Percentiles rank a stretch among this genome's conserved stretches.
These are phyloP conservation scores for Cistogaster globosa DNA, from an alignment of 2,888 invertebrate genomes.

Conservation along the genomic window DNA sequence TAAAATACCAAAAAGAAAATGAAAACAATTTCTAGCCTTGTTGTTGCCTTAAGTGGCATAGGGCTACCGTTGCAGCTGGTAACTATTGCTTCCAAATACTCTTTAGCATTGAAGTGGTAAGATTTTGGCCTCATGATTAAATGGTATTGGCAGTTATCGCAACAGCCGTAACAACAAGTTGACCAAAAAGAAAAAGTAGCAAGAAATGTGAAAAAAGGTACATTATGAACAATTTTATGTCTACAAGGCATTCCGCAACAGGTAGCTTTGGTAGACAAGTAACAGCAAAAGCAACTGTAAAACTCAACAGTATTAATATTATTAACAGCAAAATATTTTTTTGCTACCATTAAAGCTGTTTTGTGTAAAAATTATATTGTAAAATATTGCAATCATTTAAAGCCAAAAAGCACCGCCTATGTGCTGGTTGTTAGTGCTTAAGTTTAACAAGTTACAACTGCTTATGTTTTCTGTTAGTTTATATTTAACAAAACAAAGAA, in stretches of 20 bases:
- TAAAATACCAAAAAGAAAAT: slow-evolving; percentile 35
- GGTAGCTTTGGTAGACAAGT: slow-evolving; percentile 71
- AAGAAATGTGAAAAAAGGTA: slow-evolving; percentile 48
- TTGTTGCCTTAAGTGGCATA: slow-evolving; percentile 49
- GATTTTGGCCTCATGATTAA: slow-evolving; percentile 12
- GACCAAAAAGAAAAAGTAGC: slow-evolving; percentile 48
- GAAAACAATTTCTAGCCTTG: slow-evolving; percentile 51
- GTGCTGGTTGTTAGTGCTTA: slow-evolving; percentile 37
- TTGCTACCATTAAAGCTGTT: slow-evolving; percentile 54
- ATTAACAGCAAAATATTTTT: slow-evolving; percentile 32
- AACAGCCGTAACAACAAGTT: slow-evolving; percentile 44
- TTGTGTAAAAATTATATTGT: slow-evolving; percentile 25
- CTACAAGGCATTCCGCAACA: slow-evolving; percentile 74
- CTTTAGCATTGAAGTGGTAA: slow-evolving; percentile 44
- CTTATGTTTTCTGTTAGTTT: slow-evolving; percentile 25
- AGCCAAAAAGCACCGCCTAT: slow-evolving; percentile 51
- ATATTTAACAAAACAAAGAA: slow-evolving; percentile 72
- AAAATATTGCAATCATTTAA: slow-evolving; percentile 30
- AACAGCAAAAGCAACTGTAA: slow-evolving; percentile 45
- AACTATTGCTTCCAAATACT: slow-evolving; percentile 47
- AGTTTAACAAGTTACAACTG: slow-evolving; percentile 28
- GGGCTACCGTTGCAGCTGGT: slow-evolving; percentile 20
- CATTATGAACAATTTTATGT: slow-evolving; percentile 73
- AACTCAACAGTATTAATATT: slow-evolving; percentile 3
- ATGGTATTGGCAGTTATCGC: slow-evolving; percentile 10